phyloP scores from a whole-genome alignment of 2,113 vertebrate genomes.

The Orycteropus afer region DNA sequence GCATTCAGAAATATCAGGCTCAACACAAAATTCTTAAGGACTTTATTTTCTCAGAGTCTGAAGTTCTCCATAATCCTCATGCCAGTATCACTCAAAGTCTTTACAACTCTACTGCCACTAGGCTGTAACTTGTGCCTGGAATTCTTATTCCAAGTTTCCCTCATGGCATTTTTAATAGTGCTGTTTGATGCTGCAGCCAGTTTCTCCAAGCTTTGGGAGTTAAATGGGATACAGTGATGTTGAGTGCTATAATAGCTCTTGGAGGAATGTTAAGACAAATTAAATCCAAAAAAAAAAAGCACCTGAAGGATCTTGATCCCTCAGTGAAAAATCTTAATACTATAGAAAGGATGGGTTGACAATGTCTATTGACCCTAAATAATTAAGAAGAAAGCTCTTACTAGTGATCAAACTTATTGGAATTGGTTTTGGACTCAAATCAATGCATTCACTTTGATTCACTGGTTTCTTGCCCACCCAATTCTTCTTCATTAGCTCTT shows the following conservation, averaged over 20 bases:
- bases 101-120: conserved; percentile 51
- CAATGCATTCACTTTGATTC: not conserved
- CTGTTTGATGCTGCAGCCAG: conserved; percentile 71
- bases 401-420: not conserved
- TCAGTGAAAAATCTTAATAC: not conserved
- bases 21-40: not conserved
- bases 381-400: not conserved
- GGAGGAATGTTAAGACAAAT: conserved; percentile 63
- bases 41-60: not conserved
- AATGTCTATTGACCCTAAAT: not conserved
- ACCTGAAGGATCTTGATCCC: conserved; percentile 37
- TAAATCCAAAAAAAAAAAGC: conserved; percentile 64
- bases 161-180: conserved; percentile 72
- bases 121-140: conserved; percentile 40
- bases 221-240: conserved; percentile 56
- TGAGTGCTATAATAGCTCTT: conserved; percentile 27
- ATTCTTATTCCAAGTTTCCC: conserved; percentile 56
- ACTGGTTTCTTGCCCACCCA: not conserved
- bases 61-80: conserved; percentile 39
- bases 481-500: conserved; percentile 27
- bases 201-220: conserved; percentile 55
- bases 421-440: conserved; percentile 5
- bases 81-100: conserved; percentile 9
- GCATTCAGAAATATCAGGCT: not conserved
- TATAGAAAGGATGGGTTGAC: not conserved